A percentile compares a stretch with the other conserved stretches of the same genome.
phyloP scores from a whole-genome alignment of 1,140 invertebrate species.

The Solen grandis region DNA sequence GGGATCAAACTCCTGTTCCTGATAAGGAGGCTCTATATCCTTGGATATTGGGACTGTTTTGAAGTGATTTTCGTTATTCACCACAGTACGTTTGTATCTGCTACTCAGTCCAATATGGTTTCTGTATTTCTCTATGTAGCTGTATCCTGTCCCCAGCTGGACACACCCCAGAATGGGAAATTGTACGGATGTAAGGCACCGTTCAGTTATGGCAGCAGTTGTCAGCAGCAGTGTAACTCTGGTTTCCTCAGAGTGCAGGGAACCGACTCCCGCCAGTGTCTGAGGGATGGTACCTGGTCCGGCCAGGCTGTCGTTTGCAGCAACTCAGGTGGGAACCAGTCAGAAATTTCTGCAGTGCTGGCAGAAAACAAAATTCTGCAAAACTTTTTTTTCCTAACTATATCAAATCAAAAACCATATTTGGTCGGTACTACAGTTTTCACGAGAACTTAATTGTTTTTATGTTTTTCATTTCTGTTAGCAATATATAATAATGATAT shows the following conservation, averaged over 20 bases:
- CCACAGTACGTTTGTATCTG: too few species aligned
- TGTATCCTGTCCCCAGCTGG: conserved; percentile 39
- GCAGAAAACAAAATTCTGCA: neutral
- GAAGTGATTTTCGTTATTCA: too few species aligned
- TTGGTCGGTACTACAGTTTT: too few species aligned
- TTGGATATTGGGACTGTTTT: too few species aligned
- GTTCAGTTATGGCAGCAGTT: conserved; percentile 26
- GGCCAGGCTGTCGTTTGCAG: conserved; percentile 40
- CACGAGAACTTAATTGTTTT: neutral
- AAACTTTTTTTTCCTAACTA: neutral
- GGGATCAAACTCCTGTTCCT: too few species aligned
- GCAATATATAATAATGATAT: neutral
- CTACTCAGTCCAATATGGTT: too few species aligned
- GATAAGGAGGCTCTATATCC: too few species aligned
- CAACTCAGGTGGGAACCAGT: neutral
- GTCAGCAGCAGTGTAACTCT: conserved; percentile 55
- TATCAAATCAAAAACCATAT: too few species aligned
- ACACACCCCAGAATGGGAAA: conserved; percentile 37
- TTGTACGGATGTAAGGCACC: conserved; percentile 38
- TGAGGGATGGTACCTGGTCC: conserved; percentile 57
- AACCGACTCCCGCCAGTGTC: conserved; percentile 43
- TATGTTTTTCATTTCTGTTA: neutral
- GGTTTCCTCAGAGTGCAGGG: conserved; percentile 50
- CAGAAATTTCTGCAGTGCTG: neutral
- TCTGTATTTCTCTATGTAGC: conserved; percentile 38